Base-by-base conservation (phyloP, 2,113 vertebrate species). In the Cololabis saira region DNA sequence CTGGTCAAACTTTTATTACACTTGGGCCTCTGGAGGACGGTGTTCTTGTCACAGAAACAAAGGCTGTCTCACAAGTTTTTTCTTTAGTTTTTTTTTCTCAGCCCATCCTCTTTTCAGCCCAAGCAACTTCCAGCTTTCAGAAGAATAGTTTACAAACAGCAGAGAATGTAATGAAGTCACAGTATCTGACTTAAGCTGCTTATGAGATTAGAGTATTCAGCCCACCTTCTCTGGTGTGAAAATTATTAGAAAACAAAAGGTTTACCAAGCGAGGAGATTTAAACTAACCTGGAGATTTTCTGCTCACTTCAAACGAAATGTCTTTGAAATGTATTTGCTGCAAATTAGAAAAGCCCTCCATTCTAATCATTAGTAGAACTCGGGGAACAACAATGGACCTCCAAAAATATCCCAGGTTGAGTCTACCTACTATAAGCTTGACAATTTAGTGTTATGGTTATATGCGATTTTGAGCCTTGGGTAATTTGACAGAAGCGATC, bases 1-100 rank as follows among this genome's bases (percentile, higher is more conserved):
- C 61, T 21, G 81, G 90, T 91, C 86, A 89, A 91, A 91, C 88
- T 87, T 92, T 91, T 91, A 92, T 91, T 91, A 91, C 82, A 87
- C 71, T 80, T 27, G 42, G 48, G 61, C 69, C 90, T 85, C 78
- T 74, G 41, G 89, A 79, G 90, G 73, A 73, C 16, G 48, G 52
- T 73, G 60, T 72, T 74, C 76, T 75, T 79, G 76, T 87, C 64
- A 57, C 27, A 50, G 62, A 84, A 87, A 87, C 75, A 89, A 85
- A 81, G 48, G 59, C 66, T 76, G 71, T 81, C 37, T 54, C 62
- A 66, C 47, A 58, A 33, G 41, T 74, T 81, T 72, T 71, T 76
- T 8, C 6, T 17, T 17, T 45, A n/a, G 15, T 7, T 45, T 15
- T 47, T 47, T 47, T 47, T n/a, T n/a, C n/a, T 15, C n/a, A 47